Evolutionary conservation across 2,888 invertebrate genomes (phyloP), one percentile per base, ranked within the genome.

Genomic region (Meandrusa payeni): DNA sequence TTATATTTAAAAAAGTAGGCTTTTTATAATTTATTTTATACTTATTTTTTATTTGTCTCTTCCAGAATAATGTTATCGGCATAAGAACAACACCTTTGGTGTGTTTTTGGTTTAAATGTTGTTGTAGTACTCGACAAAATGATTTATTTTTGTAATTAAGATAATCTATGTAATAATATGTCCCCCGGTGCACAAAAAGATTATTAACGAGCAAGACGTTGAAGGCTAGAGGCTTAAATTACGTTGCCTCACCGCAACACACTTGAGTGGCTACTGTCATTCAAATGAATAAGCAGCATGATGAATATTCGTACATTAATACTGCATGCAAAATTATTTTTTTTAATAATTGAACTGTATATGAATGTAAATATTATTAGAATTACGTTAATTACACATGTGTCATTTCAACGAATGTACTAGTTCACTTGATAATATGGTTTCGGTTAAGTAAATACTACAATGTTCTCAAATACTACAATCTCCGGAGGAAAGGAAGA

Each of bases 191-290:
- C 20, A 44, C 28, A 44, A 44, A 44, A 44, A 44, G 33, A 34
- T 44, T 39, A 44, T 44, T 33, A 33, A 44, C 33, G 44, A 44
- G 39, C 39, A 20, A 44, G 17, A 17, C 26, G 17, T 44, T 26
- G 44, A 44, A 44, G 44, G 44, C 33, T 44, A 17, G 27, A 26
- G 33, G 44, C 39, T 39, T 39, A 27, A 44, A 44, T 44, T 44
- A 44, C 43, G 15, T 43, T 31, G 38, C 44, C 27, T 33, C 33
- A 33, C 44, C 44, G 33, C 44, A 39, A 23, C 26, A 38, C 39
- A 39, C 27, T 33, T 20, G 33, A 38, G 13, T 28, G 28, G 39
- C 44, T 44, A 39, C 44, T 44, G 44, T 44, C 44, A 44, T 28
- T 33, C 33, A 23, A 27, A 38, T 43, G 33, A 27, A 33, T 44